Percentiles rank a stretch among this genome's conserved stretches.
Evolutionary conservation across 2,888 invertebrate genomes (phyloP).

Genomic region (Campoletis raptor): DNA sequence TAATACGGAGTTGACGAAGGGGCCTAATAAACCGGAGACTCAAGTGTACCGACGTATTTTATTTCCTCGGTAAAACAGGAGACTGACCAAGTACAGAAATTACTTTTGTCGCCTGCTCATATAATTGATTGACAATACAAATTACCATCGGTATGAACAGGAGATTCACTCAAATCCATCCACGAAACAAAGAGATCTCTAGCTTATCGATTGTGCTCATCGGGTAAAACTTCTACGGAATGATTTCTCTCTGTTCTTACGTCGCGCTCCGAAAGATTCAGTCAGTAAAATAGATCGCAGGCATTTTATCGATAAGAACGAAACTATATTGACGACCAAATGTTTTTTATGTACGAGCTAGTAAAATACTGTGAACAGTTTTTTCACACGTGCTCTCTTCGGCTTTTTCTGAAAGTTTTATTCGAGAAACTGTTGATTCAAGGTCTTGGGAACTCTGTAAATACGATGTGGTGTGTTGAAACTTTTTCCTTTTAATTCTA

Average conservation of each 20-base stretch:
- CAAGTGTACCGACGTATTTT: neutral
- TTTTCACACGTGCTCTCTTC: too few species aligned
- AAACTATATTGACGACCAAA: neutral
- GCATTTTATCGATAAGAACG: neutral
- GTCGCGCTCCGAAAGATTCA: neutral
- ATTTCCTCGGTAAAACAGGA: neutral
- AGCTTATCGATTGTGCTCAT: neutral
- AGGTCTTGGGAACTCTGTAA: neutral
- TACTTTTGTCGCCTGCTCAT: neutral
- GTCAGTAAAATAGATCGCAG: neutral
- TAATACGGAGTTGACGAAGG: too few species aligned
- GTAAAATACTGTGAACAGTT: neutral
- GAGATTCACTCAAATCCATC: neutral
- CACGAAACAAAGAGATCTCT: neutral
- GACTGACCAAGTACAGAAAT: neutral
- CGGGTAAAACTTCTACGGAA: neutral
- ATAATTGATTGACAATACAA: neutral
- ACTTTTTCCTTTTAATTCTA: too few species aligned
- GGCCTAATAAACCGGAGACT: too few species aligned
- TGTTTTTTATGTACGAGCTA: neutral
- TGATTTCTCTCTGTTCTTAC: slow-evolving; percentile 4
- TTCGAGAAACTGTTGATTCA: neutral
- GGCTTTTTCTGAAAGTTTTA: too few species aligned
- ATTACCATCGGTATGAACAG: slow-evolving; percentile 1
- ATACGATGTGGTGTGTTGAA: too few species aligned